Conservation (phyloP, 2,888 invertebrate species). For the Lordiphosa fenestrarum region DNA sequence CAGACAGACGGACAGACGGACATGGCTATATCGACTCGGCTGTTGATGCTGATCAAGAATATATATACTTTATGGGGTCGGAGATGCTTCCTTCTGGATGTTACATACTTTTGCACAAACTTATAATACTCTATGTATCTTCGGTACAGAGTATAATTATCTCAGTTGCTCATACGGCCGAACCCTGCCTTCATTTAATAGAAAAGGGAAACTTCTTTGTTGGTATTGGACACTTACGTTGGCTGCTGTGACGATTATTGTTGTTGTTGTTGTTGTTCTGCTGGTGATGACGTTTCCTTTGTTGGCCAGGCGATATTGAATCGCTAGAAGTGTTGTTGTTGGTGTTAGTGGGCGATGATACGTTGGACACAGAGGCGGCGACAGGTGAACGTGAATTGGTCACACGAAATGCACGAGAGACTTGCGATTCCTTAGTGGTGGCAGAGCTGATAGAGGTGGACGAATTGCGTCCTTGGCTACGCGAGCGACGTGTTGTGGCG, state of each 20-base stretch:
- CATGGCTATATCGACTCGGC: no score
- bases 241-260: conserved; percentile 22
- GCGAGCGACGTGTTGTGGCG: conserved; percentile 37
- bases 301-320: conserved; percentile 15
- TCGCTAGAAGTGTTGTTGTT: conserved; percentile 21
- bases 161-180: no score
- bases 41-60: no score
- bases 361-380: conserved; percentile 27
- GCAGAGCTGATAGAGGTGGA: conserved; percentile 8
- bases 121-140: no score
- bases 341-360: conserved; percentile 66
- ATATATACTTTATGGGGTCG: no score
- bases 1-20: no score
- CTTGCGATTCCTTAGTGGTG: conserved; percentile 34
- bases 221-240: conserved; percentile 43
- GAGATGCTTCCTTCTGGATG: no score
- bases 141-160: no score
- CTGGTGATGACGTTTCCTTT: conserved; percentile 19
- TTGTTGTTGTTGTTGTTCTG: conserved; percentile 14
- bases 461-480: conserved; percentile 44
- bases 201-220: not conserved
- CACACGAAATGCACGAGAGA: conserved; percentile 23
- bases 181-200: no score
- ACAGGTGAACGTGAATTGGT: conserved; percentile 28
- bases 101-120: no score